Evolutionary conservation across 1,140 invertebrate species (phyloP), one percentile per base, ranked within the genome.

Genomic region (Nebria ingens): DNA sequence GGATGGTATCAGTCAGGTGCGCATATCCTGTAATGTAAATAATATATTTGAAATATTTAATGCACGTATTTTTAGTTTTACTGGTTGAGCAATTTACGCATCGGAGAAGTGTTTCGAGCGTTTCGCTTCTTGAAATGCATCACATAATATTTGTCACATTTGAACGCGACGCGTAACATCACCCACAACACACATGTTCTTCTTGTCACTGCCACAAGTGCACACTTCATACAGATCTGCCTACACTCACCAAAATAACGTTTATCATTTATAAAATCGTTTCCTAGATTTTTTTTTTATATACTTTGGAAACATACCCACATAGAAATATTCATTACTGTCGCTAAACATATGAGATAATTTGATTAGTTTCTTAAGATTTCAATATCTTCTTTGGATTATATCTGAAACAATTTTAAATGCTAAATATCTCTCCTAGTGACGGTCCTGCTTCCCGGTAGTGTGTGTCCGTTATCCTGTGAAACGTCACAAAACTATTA

Each of bases 171-270:
- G 15, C 3, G 15, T 6, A 12, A 45, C 40, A 45, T 9, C 40
- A 45, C 40, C 40, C 40, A 45, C 40, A 45, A 45, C 40, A 45
- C 40, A 45, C 15, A 4, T 45, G 40, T 45, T 45, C 40, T 17
- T 12, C 6, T 12, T 45, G 40, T 45, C 40, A 45, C n/a, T n/a
- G n/a, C n/a, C n/a, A n/a, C n/a, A n/a, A n/a, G n/a, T n/a, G n/a
- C n/a, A n/a, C n/a, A n/a, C n/a, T n/a, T n/a, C n/a, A n/a, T n/a
- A n/a, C n/a, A n/a, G n/a, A n/a, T n/a, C n/a, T n/a, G n/a, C n/a
- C n/a, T n/a, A n/a, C n/a, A n/a, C n/a, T n/a, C n/a, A n/a, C n/a
- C n/a, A n/a, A n/a, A n/a, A n/a, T n/a, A n/a, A n/a, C n/a, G n/a
- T n/a, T n/a, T n/a, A n/a, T n/a, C n/a, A n/a, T n/a, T 29, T 29